These are phyloP conservation scores for Lepilemur ruficaudatus DNA, from an alignment of 2,797 vertebrate species.

Conservation along the genomic window DNA sequence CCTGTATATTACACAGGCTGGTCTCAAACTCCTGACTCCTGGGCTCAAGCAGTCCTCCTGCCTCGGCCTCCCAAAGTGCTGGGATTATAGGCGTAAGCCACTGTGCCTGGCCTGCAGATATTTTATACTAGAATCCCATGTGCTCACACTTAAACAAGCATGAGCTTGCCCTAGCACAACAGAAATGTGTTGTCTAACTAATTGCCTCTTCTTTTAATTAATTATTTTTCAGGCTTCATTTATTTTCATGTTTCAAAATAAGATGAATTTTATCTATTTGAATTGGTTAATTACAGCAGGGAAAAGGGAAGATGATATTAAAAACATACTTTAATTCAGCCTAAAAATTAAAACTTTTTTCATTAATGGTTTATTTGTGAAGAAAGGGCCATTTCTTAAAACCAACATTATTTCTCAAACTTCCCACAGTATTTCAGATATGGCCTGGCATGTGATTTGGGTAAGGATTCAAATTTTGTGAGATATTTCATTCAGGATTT, in stretches of 20 bases:
- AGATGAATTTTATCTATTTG: constrained; percentile 25
- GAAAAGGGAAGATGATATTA: neutral
- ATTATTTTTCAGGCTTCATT: constrained; percentile 11
- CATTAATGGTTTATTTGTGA: constrained; percentile 1
- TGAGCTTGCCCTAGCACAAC: neutral
- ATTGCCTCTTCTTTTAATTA: neutral
- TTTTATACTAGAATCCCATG: neutral
- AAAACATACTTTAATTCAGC: constrained; percentile 17
- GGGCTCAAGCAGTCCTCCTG: too few species aligned
- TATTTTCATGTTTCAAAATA: constrained; percentile 45
- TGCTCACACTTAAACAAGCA: neutral
- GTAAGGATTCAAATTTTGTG: constrained; percentile 62
- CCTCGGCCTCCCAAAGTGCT: too few species aligned
- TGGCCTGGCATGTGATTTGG: constrained; percentile 51
- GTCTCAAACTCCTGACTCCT: too few species aligned
- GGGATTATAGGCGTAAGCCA: too few species aligned
- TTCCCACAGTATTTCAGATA: constrained; percentile 54
- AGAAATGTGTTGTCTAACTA: neutral
- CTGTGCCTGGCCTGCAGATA: neutral
- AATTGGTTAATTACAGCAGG: constrained; percentile 24
- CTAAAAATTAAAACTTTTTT: neutral
- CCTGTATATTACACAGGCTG: too few species aligned
- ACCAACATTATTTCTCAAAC: neutral
- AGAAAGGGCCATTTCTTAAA: neutral
- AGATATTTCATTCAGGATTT: constrained; percentile 12